A percentile compares a stretch with the other conserved stretches of the same genome.
These are phyloP conservation scores for Tortricodes alternella DNA, from an alignment of 2,888 invertebrate species.

Conservation along the genomic window DNA sequence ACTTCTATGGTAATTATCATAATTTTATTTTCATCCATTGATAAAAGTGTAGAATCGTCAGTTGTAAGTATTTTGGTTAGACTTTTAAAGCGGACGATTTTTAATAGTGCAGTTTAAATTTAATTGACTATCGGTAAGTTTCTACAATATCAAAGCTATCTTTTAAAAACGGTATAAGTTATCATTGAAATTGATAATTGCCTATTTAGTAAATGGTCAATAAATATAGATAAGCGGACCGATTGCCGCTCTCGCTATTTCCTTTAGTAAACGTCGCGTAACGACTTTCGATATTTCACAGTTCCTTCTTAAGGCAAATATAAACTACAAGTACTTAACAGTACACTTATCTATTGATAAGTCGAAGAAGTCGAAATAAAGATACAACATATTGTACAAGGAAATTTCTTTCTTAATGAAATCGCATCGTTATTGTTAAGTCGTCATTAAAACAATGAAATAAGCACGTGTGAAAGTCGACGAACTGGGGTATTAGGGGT, in stretches of 20 bases:
- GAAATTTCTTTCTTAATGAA: constrained; percentile 31
- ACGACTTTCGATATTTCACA: constrained; percentile 21
- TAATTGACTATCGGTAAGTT: too few relatives aligned
- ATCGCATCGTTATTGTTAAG: not conserved
- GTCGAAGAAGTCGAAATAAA: not conserved
- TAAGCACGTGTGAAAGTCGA: constrained; percentile 60
- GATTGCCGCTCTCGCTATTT: constrained; percentile 18
- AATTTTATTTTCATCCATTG: too few relatives aligned
- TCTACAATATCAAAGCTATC: not conserved
- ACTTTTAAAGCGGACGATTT: too few relatives aligned
- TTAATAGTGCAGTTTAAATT: too few relatives aligned
- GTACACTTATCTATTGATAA: not conserved
- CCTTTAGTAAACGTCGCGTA: constrained; percentile 4
- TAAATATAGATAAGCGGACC: constrained; percentile 22
- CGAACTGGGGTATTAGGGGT: constrained; percentile 48
- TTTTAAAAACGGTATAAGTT: not conserved
- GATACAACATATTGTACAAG: too few relatives aligned
- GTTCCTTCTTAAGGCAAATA: not conserved
- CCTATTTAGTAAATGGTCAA: constrained; percentile 21
- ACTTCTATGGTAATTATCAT: too few relatives aligned
- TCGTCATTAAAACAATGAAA: constrained; percentile 45
- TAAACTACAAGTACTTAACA: not conserved
- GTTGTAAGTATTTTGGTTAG: too few relatives aligned
- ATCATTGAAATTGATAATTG: constrained; percentile 8
- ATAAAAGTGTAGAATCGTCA: too few relatives aligned